Evolutionary conservation across 2,113 vertebrate species (phyloP).

Genomic region (Calidris pygmaea): DNA sequence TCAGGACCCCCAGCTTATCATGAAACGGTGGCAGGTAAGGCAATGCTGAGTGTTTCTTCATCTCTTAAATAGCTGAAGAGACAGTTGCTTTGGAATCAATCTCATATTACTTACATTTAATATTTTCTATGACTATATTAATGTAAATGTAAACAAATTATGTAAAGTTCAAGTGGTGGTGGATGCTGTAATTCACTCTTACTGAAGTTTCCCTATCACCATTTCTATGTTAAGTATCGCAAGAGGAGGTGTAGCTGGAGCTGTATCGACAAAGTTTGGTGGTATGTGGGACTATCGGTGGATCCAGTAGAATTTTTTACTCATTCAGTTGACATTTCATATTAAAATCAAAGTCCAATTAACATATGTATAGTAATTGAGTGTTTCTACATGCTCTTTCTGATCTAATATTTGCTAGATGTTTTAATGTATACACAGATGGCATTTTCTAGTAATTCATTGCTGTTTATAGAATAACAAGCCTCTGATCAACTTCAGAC

Average conservation of each 20-base stretch:
- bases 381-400: background rate
- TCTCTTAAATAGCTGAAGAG: background rate
- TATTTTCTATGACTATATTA: background rate
- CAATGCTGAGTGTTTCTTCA: background rate
- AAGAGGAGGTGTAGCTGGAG: background rate
- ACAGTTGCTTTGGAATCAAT: background rate
- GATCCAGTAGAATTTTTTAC: background rate
- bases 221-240: background rate
- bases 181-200: background rate
- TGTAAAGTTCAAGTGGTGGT: rapidly evolving
- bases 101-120: background rate
- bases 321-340: background rate
- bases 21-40: constrained; percentile 81
- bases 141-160: background rate
- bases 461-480: background rate
- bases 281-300: background rate
- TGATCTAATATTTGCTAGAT: background rate
- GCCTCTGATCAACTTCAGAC: background rate
- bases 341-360: background rate
- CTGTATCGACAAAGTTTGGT: background rate
- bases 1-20: constrained; percentile 86
- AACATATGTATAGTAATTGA: background rate
- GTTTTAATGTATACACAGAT: background rate
- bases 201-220: background rate
- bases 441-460: background rate